Evolutionary conservation across 2,888 invertebrate species (phyloP).

Genomic region (Eupithecia tripunctaria): DNA sequence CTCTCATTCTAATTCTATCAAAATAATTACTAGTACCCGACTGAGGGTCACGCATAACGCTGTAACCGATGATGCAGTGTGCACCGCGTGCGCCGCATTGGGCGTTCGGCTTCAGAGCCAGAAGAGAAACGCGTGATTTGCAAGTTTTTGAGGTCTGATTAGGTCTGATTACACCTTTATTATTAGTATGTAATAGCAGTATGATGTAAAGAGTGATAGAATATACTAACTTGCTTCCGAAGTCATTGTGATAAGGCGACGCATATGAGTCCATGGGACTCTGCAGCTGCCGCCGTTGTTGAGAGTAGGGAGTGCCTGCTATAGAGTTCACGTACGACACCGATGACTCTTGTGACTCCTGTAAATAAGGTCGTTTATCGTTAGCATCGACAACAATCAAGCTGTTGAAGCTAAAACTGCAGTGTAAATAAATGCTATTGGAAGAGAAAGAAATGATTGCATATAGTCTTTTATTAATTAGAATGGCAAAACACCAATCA

Average conservation of each 20-base stretch:
- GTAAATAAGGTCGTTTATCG: not conserved
- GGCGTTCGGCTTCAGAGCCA: no score
- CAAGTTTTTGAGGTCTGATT: not conserved
- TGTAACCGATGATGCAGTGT: no score
- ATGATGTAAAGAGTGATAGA: not conserved
- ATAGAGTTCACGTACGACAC: slow-evolving; percentile 82
- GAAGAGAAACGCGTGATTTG: not conserved
- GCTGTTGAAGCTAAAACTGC: not conserved
- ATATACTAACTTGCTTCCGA: slow-evolving; percentile 87
- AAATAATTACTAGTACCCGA: no score
- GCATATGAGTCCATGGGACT: slow-evolving; percentile 88
- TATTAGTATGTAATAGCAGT: not conserved
- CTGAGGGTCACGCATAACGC: no score
- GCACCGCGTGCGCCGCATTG: no score
- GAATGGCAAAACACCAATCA: not conserved
- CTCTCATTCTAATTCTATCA: no score
- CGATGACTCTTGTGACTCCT: slow-evolving; percentile 91
- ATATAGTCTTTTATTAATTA: not conserved
- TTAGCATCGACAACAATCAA: not conserved
- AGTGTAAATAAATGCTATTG: not conserved
- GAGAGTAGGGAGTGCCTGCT: slow-evolving; percentile 72
- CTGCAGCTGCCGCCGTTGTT: slow-evolving; percentile 75
- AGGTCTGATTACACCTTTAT: not conserved
- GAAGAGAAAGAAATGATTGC: not conserved
- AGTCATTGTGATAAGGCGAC: slow-evolving; percentile 91